phyloP scores from a whole-genome alignment of 2,113 vertebrate genomes.

The Pelecanoides urinatrix region DNA sequence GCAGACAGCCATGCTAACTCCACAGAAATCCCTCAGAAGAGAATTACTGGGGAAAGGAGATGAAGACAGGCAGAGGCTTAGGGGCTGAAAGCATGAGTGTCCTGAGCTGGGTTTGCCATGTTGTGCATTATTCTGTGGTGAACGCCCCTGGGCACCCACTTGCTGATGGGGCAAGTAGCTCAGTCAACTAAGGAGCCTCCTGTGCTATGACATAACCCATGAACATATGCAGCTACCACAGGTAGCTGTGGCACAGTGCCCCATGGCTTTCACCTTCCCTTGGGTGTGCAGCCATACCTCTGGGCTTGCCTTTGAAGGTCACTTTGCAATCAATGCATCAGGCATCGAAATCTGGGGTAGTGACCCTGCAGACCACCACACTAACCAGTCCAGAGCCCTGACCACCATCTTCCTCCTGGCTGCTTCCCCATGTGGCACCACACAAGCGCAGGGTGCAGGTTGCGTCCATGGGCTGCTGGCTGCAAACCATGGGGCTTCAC shows the following conservation, averaged over 20 bases:
- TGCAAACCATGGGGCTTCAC: background rate
- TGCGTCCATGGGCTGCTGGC: background rate
- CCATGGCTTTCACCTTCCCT: background rate
- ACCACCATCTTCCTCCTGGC: background rate
- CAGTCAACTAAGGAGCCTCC: background rate
- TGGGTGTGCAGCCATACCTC: background rate
- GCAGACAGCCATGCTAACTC: background rate
- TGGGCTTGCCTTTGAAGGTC: background rate
- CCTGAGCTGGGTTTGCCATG: background rate
- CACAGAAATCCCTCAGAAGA: background rate
- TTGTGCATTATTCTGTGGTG: background rate
- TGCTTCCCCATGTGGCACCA: rapidly evolving
- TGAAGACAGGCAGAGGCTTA: background rate
- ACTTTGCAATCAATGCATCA: background rate
- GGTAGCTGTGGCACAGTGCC: background rate
- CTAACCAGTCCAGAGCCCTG: background rate
- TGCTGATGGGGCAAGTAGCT: background rate
- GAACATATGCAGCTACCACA: rapidly evolving
- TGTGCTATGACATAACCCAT: background rate
- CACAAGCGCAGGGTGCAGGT: rapidly evolving
- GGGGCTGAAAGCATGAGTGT: background rate
- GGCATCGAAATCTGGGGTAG: background rate
- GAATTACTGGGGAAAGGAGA: background rate
- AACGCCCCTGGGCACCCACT: background rate
- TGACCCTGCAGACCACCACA: background rate